Percentiles rank a stretch among this genome's conserved stretches.
These are phyloP conservation scores for Pterois miles DNA, from an alignment of 2,797 vertebrate genomes.

Conservation along the genomic window DNA sequence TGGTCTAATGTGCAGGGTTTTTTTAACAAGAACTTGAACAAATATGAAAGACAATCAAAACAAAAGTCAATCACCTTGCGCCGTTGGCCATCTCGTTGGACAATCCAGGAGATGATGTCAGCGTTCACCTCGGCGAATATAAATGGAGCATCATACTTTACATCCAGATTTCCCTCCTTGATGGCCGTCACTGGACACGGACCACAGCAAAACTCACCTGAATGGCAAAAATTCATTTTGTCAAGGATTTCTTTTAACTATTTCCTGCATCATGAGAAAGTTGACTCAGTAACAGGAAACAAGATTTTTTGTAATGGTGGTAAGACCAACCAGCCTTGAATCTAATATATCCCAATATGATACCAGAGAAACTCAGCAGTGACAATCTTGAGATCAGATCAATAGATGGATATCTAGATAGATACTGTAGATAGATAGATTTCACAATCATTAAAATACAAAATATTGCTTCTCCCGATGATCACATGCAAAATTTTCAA, in stretches of 20 bases:
- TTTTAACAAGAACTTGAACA: neutral
- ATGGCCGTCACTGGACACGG: constrained; percentile 84
- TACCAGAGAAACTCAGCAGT: neutral
- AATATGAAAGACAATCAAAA: neutral
- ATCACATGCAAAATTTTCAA: no score
- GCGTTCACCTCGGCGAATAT: constrained; percentile 87
- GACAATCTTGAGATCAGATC: neutral
- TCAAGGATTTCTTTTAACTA: neutral
- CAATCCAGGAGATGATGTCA: constrained; percentile 80
- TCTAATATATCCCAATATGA: neutral
- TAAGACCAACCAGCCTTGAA: neutral
- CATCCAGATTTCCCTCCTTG: constrained; percentile 80
- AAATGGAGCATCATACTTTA: constrained; percentile 84
- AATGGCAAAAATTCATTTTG: neutral
- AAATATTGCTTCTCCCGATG: no score
- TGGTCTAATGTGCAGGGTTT: neutral
- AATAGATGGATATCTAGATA: no score
- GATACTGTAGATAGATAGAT: no score
- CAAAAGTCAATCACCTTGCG: constrained; percentile 38
- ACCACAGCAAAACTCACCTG: constrained; percentile 84
- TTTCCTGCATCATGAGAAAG: neutral
- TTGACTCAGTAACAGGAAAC: neutral
- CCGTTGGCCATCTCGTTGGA: constrained; percentile 51
- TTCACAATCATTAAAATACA: no score
- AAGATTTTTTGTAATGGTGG: neutral